phyloP scores from a whole-genome alignment of 2,113 vertebrate genomes.

The Pomatostomus ruficeps region DNA sequence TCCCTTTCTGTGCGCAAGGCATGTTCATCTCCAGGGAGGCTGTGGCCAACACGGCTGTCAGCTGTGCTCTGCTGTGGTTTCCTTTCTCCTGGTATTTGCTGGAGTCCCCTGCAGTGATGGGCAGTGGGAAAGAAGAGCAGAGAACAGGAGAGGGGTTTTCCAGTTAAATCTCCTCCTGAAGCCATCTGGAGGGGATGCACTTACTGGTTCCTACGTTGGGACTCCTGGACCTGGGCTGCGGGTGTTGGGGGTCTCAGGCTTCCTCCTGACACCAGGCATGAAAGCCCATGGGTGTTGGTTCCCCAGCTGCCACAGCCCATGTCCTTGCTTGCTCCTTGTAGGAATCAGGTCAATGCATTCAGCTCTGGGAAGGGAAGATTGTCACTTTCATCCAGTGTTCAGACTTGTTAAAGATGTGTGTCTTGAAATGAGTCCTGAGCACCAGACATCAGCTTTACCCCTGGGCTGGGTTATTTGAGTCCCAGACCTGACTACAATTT shows the following conservation, averaged over 20 bases:
- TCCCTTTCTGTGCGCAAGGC: not conserved
- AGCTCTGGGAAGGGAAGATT: not conserved
- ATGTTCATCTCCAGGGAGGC: not conserved
- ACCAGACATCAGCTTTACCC: not conserved
- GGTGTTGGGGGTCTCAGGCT: not conserved
- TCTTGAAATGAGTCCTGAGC: not conserved
- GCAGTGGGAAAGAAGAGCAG: not conserved
- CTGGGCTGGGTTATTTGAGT: not conserved
- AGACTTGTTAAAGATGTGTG: not conserved
- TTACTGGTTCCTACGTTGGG: not conserved
- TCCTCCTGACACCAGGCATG: not conserved
- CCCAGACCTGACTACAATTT: not conserved
- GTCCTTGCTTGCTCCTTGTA: not conserved
- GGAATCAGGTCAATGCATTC: not conserved
- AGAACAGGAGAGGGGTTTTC: not conserved
- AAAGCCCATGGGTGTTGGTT: not conserved
- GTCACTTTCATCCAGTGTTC: not conserved
- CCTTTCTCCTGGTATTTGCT: not conserved
- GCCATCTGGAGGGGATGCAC: not conserved
- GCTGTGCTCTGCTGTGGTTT: not conserved
- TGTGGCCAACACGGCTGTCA: not conserved
- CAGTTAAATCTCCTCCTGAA: not conserved
- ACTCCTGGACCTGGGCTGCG: not conserved
- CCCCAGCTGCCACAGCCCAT: not conserved
- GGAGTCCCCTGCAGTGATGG: not conserved